These are phyloP conservation scores for Coregonus ussuriensis DNA, from an alignment of 2,797 vertebrate species.

Conservation along the genomic window DNA sequence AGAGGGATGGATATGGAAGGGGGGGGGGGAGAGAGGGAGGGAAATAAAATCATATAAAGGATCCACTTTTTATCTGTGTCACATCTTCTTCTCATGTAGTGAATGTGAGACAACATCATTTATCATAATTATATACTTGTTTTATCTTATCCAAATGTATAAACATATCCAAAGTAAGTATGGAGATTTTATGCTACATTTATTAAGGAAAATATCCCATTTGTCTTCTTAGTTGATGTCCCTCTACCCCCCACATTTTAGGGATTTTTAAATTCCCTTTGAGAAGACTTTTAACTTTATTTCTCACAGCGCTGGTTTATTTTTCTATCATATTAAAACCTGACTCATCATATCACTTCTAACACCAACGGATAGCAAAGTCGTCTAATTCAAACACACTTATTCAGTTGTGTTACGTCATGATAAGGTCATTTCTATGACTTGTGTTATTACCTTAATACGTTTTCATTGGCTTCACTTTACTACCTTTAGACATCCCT, in stretches of 20 bases:
- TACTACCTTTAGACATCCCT: constrained; percentile 6
- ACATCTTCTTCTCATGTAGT: too few relatives aligned
- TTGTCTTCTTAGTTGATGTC: constrained; percentile 1
- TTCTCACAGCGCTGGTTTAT: constrained; percentile 38
- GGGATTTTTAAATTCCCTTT: neutral
- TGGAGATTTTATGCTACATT: constrained; percentile 8
- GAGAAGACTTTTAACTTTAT: constrained; percentile 19
- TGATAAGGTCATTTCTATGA: constrained; percentile 31
- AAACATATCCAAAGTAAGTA: too few relatives aligned
- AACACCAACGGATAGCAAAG: constrained; percentile 19
- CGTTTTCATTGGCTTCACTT: constrained; percentile 47
- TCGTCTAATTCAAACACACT: constrained; percentile 27
- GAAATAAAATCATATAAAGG: neutral
- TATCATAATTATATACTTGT: too few relatives aligned
- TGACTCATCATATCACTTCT: neutral
- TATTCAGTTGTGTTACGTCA: constrained; percentile 25
- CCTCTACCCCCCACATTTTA: neutral
- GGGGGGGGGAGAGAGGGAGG: neutral
- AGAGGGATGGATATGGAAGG: neutral
- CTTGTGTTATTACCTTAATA: constrained; percentile 37
- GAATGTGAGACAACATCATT: too few relatives aligned
- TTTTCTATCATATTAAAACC: constrained; percentile 35
- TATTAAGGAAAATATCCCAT: neutral
- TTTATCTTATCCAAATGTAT: too few relatives aligned
- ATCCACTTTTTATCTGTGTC: too few relatives aligned